These are phyloP conservation scores for Octomys mimax DNA, from an alignment of 2,797 vertebrate species.

Conservation along the genomic window DNA sequence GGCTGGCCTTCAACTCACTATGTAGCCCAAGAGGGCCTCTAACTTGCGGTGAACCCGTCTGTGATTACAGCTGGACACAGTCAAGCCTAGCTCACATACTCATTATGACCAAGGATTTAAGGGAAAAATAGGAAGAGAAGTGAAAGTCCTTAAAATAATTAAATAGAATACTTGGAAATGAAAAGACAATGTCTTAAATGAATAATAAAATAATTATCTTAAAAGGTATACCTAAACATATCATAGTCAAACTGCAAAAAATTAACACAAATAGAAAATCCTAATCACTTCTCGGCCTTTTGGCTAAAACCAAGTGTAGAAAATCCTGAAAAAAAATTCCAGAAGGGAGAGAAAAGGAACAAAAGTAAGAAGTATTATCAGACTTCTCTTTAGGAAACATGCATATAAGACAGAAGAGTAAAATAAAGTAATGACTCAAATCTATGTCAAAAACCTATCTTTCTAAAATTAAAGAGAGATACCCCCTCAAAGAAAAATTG, in stretches of 20 bases:
- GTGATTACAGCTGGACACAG: background rate
- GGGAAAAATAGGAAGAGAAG: background rate
- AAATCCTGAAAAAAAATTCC: background rate
- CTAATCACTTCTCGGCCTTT: no score
- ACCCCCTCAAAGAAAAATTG: background rate
- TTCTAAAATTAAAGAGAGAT: background rate
- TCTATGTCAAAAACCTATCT: background rate
- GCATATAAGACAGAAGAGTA: background rate
- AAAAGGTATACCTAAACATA: background rate
- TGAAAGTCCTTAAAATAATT: background rate
- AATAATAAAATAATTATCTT: background rate
- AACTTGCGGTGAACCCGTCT: background rate
- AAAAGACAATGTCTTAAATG: background rate
- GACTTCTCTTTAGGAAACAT: background rate
- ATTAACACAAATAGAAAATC: background rate
- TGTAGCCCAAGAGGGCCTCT: background rate
- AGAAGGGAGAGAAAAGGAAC: background rate
- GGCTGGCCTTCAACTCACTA: background rate
- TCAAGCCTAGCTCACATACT: background rate
- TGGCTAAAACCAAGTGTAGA: no score
- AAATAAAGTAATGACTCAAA: background rate
- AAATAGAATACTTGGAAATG: background rate
- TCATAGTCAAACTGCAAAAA: background rate
- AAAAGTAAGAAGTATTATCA: background rate
- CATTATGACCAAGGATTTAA: background rate